A percentile compares a stretch with the other conserved stretches of the same genome.
Conservation (phyloP, 2,888 invertebrate genomes). For the Conops quadrifasciatus region DNA sequence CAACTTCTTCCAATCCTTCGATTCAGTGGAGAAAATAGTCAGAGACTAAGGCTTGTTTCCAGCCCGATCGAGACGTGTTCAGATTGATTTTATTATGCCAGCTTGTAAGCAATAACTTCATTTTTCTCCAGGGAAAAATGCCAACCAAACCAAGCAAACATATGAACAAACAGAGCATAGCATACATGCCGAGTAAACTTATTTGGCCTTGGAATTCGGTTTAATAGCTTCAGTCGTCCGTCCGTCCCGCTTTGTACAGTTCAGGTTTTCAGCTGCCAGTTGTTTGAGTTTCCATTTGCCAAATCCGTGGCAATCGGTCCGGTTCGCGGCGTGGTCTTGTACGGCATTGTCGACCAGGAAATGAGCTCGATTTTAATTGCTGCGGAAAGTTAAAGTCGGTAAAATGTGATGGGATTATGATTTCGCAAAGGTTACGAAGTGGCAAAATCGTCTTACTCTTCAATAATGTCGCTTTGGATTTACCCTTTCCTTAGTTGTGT, state of each 20-base stretch:
- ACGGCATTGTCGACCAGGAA: constrained; percentile 6
- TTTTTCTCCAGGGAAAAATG: constrained; percentile 55
- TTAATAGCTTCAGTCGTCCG: neutral
- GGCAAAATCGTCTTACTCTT: neutral
- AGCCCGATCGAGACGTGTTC: too few relatives aligned
- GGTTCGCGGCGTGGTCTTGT: neutral
- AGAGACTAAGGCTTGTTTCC: too few relatives aligned
- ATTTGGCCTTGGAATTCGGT: constrained; percentile 27
- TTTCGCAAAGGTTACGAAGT: too few relatives aligned
- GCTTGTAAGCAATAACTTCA: constrained; percentile 20
- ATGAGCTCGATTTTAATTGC: neutral
- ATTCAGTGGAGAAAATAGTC: too few relatives aligned
- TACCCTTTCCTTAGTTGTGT: too few relatives aligned
- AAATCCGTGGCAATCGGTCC: neutral
- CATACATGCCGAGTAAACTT: neutral
- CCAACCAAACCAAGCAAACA: too few relatives aligned
- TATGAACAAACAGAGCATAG: too few relatives aligned
- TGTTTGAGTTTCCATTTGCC: neutral
- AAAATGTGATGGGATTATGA: too few relatives aligned
- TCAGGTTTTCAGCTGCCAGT: neutral
- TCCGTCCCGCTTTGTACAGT: neutral
- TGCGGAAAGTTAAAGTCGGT: too few relatives aligned
- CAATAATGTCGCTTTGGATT: neutral
- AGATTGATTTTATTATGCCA: too few relatives aligned
- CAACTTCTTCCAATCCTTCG: too few relatives aligned